A percentile compares a stretch with the other conserved stretches of the same genome.
Evolutionary conservation across 2,113 vertebrate species (phyloP).

Genomic region (Amia ocellicauda): DNA sequence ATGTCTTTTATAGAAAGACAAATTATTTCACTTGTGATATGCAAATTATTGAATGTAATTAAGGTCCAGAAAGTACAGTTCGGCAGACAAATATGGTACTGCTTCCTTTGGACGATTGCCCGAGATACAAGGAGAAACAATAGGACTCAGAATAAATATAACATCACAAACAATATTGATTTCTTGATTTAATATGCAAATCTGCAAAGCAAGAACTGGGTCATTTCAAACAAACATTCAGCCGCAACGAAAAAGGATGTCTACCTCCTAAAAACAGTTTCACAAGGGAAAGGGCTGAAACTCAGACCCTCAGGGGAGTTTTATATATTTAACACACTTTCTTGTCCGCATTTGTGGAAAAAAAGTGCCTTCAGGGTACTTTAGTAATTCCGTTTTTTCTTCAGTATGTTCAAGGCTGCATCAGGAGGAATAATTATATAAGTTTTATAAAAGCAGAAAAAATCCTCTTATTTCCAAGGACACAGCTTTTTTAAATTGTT

Average conservation of each 20-base stretch:
- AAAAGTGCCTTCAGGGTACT: neutral
- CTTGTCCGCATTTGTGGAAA: neutral
- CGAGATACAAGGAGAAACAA: no score
- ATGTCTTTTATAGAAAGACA: neutral
- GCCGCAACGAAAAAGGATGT: no score
- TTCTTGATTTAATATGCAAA: no score
- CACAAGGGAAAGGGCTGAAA: neutral
- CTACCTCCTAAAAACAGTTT: no score
- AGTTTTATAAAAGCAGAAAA: neutral
- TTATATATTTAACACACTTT: conserved; percentile 10
- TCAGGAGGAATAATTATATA: neutral
- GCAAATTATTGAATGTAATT: no score
- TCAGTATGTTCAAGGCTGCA: neutral
- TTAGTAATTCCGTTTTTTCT: neutral
- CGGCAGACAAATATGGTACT: no score
- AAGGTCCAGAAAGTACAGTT: no score
- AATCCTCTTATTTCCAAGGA: neutral
- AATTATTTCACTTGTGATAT: neutral
- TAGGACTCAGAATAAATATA: no score
- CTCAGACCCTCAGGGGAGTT: neutral
- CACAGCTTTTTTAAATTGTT: neutral
- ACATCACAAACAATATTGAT: no score
- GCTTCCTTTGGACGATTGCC: no score
- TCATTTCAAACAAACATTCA: no score
- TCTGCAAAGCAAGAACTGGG: no score